Evolutionary conservation across 2,888 invertebrate species (phyloP), one percentile per base, ranked within the genome.

Genomic region (Oscheius onirici): DNA sequence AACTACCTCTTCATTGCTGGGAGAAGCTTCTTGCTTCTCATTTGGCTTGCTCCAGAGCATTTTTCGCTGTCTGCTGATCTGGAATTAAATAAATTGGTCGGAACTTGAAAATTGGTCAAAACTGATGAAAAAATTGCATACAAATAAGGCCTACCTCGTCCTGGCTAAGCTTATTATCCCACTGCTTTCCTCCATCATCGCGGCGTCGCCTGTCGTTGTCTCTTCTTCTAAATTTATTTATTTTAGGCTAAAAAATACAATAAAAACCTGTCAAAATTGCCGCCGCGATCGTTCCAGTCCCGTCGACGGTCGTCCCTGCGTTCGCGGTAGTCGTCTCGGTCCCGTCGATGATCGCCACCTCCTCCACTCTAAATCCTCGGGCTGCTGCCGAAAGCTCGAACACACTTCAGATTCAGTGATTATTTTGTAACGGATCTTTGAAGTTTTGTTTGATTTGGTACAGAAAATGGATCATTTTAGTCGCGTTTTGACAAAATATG

Each of bases 1-100:
- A 20, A 63, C 49, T 26, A 26, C 26, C 15, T 13, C 46, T 24
- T 46, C 17, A 1, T 49, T 20, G 15, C 8, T 34, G 17, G 52
- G 8, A 11, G 54, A 17, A 3, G 46, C 20, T 34, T 13, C 26
- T 24, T n/a, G 26, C 63, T 28, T 63, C 66, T 11, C 17, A 40
- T 46, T 49, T 5, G 61, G 61, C 43, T 66, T 66, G 22, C 66
- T 66, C 66, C 66, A 66, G 11, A 66, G 52, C 54, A 66, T 52
- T 20, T 66, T 66, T 28, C 54, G 34, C 51, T 66, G 66, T 34
- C 51, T 40, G 13, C 13, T 40, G 11, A 66, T 54, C 66, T 66
- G 41, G 22, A 49, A 15, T 51, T 51, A 20, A 11, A 13, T 26
- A 20, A 6, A 20, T 22, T 3, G 15, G n/a, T 11, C 8, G 6